Evolutionary conservation across 2,797 vertebrate genomes (phyloP).

Genomic region (Tiaroga cobitis): DNA sequence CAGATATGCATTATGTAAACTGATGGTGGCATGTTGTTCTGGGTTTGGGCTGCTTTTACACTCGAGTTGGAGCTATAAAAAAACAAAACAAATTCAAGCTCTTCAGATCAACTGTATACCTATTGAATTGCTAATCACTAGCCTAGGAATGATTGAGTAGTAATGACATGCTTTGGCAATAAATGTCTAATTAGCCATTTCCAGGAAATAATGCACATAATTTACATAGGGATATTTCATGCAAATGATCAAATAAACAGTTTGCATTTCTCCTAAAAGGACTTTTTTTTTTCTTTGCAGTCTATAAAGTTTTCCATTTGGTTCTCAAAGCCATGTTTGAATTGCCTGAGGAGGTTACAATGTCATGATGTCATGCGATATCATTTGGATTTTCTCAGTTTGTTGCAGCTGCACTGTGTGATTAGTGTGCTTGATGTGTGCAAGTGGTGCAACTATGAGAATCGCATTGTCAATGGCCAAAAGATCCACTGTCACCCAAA

Average conservation of each 20-base stretch:
- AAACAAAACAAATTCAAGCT: slow-evolving; percentile 10
- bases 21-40: slow-evolving; percentile 57
- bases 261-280: not conserved
- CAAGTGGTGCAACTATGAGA: not conserved
- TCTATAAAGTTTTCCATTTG: not conserved
- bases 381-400: slow-evolving; percentile 11
- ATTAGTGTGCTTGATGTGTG: not conserved
- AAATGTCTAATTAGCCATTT: slow-evolving; percentile 12
- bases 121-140: slow-evolving; percentile 24
- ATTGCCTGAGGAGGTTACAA: not conserved
- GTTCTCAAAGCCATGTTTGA: not conserved
- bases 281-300: not conserved
- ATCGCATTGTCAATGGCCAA: not conserved
- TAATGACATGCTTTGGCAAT: slow-evolving; percentile 8
- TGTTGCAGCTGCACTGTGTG: not conserved
- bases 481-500: not conserved
- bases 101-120: not conserved
- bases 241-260: not conserved
- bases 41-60: slow-evolving; percentile 2
- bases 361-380: not conserved
- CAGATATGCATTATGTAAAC: slow-evolving; percentile 69
- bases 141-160: slow-evolving; percentile 21
- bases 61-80: slow-evolving; percentile 6
- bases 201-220: slow-evolving; percentile 11
- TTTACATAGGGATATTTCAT: not conserved